Evolutionary conservation across 2,888 invertebrate genomes (phyloP).

Genomic region (Orthosia incerta): DNA sequence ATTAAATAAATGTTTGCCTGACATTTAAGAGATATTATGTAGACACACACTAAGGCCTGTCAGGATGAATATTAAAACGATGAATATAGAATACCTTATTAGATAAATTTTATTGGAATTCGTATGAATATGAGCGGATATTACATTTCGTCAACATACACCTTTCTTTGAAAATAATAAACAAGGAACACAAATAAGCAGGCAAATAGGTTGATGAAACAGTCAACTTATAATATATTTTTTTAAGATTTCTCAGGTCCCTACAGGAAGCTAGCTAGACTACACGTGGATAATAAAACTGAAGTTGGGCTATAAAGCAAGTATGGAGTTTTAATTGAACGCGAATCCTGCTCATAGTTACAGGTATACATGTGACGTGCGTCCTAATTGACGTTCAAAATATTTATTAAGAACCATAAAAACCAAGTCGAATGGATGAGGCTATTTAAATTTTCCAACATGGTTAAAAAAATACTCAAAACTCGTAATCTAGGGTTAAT

Average conservation of each 20-base stretch:
- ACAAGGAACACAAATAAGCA: neutral
- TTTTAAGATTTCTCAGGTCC: neutral
- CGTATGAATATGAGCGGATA: slow-evolving; percentile 24
- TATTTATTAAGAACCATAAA: too few species aligned
- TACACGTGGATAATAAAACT: too few species aligned
- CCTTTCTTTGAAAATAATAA: neutral
- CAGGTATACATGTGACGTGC: too few species aligned
- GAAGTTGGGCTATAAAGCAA: too few species aligned
- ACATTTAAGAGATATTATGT: slow-evolving; percentile 23
- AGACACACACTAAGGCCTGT: slow-evolving; percentile 12
- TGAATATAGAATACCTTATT: slow-evolving; percentile 32
- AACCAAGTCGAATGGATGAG: too few species aligned
- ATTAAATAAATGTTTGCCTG: slow-evolving; percentile 16
- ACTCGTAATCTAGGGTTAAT: too few species aligned
- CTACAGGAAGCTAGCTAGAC: too few species aligned
- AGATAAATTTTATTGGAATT: slow-evolving; percentile 22
- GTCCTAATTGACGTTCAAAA: too few species aligned
- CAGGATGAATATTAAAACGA: slow-evolving; percentile 24
- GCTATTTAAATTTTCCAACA: too few species aligned
- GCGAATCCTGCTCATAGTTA: too few species aligned
- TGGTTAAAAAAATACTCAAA: too few species aligned
- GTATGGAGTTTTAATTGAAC: too few species aligned
- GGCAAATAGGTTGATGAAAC: neutral
- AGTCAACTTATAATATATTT: neutral
- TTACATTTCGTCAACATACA: slow-evolving; percentile 28